Percentiles rank a stretch among this genome's conserved stretches.
Conservation (phyloP, 2,113 vertebrate genomes). For the Hemiscyllium ocellatum region DNA sequence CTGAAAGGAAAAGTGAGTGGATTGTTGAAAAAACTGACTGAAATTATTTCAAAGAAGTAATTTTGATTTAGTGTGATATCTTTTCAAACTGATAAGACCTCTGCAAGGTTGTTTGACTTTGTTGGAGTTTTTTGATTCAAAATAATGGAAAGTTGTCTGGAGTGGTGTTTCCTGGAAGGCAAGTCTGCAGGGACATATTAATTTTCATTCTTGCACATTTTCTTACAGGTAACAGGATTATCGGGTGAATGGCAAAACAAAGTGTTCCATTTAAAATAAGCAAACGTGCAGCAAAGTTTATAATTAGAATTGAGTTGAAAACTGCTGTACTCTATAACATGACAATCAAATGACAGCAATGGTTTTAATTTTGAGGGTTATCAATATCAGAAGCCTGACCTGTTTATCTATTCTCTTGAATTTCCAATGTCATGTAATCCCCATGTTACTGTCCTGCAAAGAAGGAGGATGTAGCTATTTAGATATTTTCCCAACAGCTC, state of each 20-base stretch:
- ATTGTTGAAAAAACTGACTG: background rate
- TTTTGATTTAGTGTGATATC: background rate
- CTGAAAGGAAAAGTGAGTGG: background rate
- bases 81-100: background rate
- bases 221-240: background rate
- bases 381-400: background rate
- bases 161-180: background rate
- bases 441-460: background rate
- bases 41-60: background rate
- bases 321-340: background rate
- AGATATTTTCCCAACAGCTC: background rate
- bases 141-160: background rate
- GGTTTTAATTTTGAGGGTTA: background rate
- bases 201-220: background rate
- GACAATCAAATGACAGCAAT: background rate
- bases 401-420: background rate
- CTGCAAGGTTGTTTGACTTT: background rate
- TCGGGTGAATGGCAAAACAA: no score
- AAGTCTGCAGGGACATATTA: background rate
- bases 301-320: no score
- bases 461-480: background rate
- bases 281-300: background rate
- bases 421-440: background rate
- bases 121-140: background rate
- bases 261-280: no score